These are phyloP conservation scores for Actenoides hombroni DNA, from an alignment of 2,113 vertebrate genomes.

Conservation along the genomic window DNA sequence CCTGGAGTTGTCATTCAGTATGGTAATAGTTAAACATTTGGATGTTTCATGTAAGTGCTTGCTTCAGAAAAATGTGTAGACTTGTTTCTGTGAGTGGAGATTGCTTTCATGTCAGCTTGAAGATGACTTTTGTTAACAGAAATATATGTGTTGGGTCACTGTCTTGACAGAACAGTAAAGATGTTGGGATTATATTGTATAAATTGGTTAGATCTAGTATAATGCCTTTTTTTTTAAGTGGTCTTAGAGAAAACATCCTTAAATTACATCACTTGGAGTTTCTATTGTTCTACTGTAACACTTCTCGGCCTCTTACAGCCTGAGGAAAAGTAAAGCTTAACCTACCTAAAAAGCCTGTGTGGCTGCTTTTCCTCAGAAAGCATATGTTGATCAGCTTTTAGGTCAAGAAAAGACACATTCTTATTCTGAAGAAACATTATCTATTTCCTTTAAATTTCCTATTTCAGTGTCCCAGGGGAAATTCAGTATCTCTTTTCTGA, in stretches of 20 bases:
- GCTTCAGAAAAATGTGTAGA: neutral
- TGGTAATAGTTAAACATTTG: neutral
- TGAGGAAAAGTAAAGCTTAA: conserved; percentile 10
- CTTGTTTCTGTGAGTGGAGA: neutral
- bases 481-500: neutral
- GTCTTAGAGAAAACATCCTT: neutral
- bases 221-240: neutral
- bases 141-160: neutral
- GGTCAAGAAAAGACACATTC: neutral
- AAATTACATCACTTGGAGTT: neutral
- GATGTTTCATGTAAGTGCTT: neutral
- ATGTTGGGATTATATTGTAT: neutral
- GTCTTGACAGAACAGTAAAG: neutral
- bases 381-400: neutral
- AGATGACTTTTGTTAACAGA: neutral
- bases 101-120: neutral
- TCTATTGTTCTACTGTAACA: neutral
- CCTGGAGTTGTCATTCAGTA: neutral
- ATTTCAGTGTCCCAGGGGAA: neutral
- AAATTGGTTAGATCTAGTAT: neutral
- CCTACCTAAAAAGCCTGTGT: neutral
- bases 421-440: neutral
- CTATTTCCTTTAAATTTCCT: neutral
- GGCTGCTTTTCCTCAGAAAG: conserved; percentile 4
- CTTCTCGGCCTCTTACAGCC: neutral